Conservation (phyloP, 2,113 vertebrate genomes). For the Paedocypris sp. region DNA sequence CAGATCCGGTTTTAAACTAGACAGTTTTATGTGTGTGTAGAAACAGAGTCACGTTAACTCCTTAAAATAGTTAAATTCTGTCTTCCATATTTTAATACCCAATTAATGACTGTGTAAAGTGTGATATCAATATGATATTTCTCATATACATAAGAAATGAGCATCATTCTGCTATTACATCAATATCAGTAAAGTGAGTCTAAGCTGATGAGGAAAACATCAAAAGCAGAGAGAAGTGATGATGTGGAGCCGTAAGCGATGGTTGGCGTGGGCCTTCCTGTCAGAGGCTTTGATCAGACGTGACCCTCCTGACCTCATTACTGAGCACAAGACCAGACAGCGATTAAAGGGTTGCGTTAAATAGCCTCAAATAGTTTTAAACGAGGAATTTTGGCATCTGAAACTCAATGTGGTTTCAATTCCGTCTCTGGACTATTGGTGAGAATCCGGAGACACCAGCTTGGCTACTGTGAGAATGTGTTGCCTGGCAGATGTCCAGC, state of each 20-base stretch:
- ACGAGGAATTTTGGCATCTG: not conserved
- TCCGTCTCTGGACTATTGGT: not conserved
- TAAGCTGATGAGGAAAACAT: not conserved
- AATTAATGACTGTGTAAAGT: too few species aligned
- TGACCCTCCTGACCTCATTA: slow-evolving; percentile 5
- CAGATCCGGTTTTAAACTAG: too few species aligned
- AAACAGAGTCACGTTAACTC: too few species aligned
- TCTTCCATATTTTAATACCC: too few species aligned
- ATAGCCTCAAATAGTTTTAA: slow-evolving; percentile 8
- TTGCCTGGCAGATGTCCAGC: not conserved
- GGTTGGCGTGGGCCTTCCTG: not conserved
- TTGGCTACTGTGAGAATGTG: slow-evolving; percentile 8
- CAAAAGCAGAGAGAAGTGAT: not conserved
- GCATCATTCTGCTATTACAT: too few species aligned
- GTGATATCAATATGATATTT: too few species aligned
- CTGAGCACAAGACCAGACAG: slow-evolving; percentile 6
- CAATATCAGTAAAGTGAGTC: not conserved
- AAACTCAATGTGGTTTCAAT: slow-evolving; percentile 8
- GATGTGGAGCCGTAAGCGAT: not conserved
- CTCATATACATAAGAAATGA: too few species aligned
- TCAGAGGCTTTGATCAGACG: slow-evolving; percentile 12
- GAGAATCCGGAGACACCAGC: not conserved
- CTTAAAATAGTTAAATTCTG: too few species aligned
- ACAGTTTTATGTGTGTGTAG: too few species aligned
- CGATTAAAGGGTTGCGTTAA: slow-evolving; percentile 4